phyloP scores from a whole-genome alignment of 2,113 vertebrate genomes.

The Phrynocephalus versicolor region DNA sequence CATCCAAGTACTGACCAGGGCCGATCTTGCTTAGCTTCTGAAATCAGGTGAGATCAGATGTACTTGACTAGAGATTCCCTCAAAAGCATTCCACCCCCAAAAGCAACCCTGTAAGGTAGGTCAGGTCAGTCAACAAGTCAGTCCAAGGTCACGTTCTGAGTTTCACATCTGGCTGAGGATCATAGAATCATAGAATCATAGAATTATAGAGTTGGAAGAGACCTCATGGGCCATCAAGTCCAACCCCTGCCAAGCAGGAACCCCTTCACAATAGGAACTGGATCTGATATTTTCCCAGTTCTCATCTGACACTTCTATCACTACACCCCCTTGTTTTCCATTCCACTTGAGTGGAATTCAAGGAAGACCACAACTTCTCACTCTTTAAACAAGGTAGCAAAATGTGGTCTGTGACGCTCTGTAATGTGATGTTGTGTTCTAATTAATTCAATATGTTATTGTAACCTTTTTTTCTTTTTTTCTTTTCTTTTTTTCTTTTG shows the following conservation, averaged over 20 bases:
- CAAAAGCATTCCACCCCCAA: background rate
- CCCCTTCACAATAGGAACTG: too few species aligned
- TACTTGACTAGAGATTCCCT: too few species aligned
- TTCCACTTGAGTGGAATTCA: background rate
- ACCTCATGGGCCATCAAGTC: too few species aligned
- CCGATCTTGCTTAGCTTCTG: background rate
- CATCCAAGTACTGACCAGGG: too few species aligned
- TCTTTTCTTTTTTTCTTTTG: conserved; percentile 35
- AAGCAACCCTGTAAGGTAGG: background rate
- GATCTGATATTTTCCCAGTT: background rate
- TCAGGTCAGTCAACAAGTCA: background rate
- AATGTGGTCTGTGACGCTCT: conserved; percentile 21
- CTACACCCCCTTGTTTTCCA: background rate
- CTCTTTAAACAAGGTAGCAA: conserved; percentile 11
- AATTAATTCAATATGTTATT: conserved; percentile 55
- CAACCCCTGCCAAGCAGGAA: too few species aligned
- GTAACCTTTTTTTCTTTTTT: conserved; percentile 56
- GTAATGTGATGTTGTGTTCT: conserved; percentile 41
- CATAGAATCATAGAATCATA: too few species aligned
- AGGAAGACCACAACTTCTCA: conserved; percentile 16
- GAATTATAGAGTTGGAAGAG: too few species aligned
- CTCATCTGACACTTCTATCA: background rate
- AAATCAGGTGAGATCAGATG: background rate
- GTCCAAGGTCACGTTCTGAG: background rate
- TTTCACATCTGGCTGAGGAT: background rate